Percentiles rank a stretch among this genome's conserved stretches.
Conservation (phyloP, 2,888 invertebrate genomes). For the Ypsolopha sequella region DNA sequence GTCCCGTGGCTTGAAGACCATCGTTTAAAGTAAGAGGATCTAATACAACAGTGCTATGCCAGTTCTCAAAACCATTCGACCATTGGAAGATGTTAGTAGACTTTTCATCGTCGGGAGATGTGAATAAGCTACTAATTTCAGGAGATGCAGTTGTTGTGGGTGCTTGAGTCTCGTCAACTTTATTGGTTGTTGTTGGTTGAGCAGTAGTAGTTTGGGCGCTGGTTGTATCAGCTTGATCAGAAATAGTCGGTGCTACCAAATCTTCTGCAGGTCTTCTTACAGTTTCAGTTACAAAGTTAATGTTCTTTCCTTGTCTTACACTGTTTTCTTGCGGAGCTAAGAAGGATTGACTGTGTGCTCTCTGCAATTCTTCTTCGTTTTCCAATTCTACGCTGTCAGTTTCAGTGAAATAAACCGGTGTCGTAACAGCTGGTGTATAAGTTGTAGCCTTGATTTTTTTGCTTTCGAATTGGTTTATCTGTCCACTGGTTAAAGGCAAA, state of each 20-base stretch:
- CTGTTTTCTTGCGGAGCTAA: conserved; percentile 69
- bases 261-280: conserved; percentile 49
- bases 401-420: conserved; percentile 50
- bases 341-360: conserved; percentile 79
- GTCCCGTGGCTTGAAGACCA: conserved; percentile 59
- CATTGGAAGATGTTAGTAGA: conserved; percentile 63
- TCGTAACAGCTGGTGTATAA: conserved; percentile 28
- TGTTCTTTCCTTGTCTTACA: conserved; percentile 49
- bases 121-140: conserved; percentile 35
- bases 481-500: conserved; percentile 30
- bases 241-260: conserved; percentile 49
- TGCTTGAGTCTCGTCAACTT: conserved; percentile 30
- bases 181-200: conserved; percentile 30
- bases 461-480: conserved; percentile 46
- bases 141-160: conserved; percentile 38
- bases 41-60: conserved; percentile 77
- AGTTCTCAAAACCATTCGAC: conserved; percentile 59
- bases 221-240: conserved; percentile 26
- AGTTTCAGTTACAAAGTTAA: conserved; percentile 29
- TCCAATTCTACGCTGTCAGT: conserved; percentile 56
- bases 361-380: conserved; percentile 74
- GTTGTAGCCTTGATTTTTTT: conserved; percentile 44
- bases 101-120: conserved; percentile 48
- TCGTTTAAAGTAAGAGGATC: conserved; percentile 82
- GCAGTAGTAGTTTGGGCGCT: conserved; percentile 30